phyloP scores from a whole-genome alignment of 2,888 invertebrate species.

The Drosophila birchii region DNA sequence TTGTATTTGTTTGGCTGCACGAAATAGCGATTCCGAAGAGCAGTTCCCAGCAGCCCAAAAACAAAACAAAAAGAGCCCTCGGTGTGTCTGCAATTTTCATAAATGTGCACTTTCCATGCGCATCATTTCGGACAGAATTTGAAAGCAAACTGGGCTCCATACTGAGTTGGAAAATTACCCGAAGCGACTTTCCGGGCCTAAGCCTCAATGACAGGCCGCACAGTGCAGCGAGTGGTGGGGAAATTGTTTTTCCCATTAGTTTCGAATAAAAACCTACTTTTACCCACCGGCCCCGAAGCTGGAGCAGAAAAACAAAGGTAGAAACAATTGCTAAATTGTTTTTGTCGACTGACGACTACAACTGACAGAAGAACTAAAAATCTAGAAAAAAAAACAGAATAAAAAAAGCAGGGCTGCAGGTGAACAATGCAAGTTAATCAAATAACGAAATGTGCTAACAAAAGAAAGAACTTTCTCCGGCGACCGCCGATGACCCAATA shows the following conservation, averaged over 20 bases:
- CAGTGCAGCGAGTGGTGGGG: slow-evolving; percentile 37
- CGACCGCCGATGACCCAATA: slow-evolving; percentile 70
- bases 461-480: slow-evolving; percentile 75
- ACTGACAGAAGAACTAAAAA: slow-evolving; percentile 50
- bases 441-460: slow-evolving; percentile 74
- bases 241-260: slow-evolving; percentile 70
- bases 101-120: slow-evolving; percentile 67
- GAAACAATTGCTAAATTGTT: slow-evolving; percentile 66
- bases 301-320: slow-evolving; percentile 43
- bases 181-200: slow-evolving; percentile 34
- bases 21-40: slow-evolving; percentile 46
- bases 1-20: slow-evolving; percentile 42
- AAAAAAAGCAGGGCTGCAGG: slow-evolving; percentile 49
- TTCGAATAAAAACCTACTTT: slow-evolving; percentile 74
- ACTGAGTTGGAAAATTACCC: slow-evolving; percentile 39
- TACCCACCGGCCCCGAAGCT: slow-evolving; percentile 51
- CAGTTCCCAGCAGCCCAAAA: slow-evolving; percentile 16
- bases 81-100: slow-evolving; percentile 63
- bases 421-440: slow-evolving; percentile 77
- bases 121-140: slow-evolving; percentile 60
- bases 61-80: slow-evolving; percentile 29
- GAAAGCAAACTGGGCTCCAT: slow-evolving; percentile 49
- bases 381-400: slow-evolving; percentile 27
- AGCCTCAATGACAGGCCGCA: slow-evolving; percentile 53
- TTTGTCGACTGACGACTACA: slow-evolving; percentile 35